Evolutionary conservation across 1,140 invertebrate genomes (phyloP), one percentile per base, ranked within the genome.

Genomic region (Pseudachorutes palmiensis): DNA sequence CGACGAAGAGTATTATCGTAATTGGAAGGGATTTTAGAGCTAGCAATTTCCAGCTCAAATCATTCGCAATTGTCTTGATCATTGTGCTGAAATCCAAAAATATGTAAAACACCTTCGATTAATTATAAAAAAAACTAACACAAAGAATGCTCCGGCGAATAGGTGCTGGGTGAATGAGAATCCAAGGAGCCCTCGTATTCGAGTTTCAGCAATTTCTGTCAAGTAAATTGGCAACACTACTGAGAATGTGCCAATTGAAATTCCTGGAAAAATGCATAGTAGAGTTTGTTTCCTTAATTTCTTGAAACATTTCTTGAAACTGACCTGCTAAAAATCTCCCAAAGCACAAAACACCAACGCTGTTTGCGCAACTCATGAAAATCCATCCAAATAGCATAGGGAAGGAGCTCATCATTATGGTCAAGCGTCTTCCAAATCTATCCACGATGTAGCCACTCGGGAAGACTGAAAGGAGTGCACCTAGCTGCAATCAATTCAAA

Each of bases 141-240:
- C 81, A 16, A 86, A 77, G 0, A 90, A 77, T 36, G 64, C 51
- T 69, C 89, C 89, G 14, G 26, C 31, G 2, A 51, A 33, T 45
- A 68, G 14, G 26, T 32, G 31, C 1, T 31, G 28, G 9, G 24
- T 16, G 31, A 64, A 30, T 0, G 49, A 1, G 73, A 24, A 80
- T 14, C 83, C 83, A 48, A 86, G 75, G 1, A 81, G 76, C 1
- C 85, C 85, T 22, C 85, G 76, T 1, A 83, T 79, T 31, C 78
- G 76, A 67, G 82, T 82, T 3, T 81, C 81, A 1, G 81, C 81
- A 3, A 84, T 81, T 76, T 87, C 85, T n/a, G 81, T 82, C 1
- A 85, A 75, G 70, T 86, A 86, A 68, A 85, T 79, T 0, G 84
- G 84, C 36, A 74, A 75, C 36, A 74, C 74, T 3, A 79, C 76